Conservation (phyloP, 1,140 invertebrate species). For the Drosophila erecta region DNA sequence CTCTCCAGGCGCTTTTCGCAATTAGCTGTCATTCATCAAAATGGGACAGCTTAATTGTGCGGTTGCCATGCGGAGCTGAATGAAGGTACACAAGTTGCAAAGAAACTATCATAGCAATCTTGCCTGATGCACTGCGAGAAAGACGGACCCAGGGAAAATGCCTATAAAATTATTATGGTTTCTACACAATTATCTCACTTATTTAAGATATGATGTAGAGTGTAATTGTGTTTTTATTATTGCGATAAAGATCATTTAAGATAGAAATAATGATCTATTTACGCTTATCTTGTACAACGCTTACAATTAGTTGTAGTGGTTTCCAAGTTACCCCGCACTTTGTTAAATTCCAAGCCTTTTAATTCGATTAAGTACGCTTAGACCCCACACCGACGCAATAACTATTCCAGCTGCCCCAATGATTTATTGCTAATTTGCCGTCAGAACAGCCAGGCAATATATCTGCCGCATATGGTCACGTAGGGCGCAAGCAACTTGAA, state of each 20-base stretch:
- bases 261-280: too few species aligned
- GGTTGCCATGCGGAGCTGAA: conserved; percentile 3
- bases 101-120: not conserved
- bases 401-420: conserved; percentile 6
- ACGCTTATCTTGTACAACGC: too few species aligned
- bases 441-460: conserved; percentile 18
- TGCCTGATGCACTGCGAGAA: not conserved
- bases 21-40: conserved; percentile 76
- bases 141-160: too few species aligned
- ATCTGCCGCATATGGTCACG: conserved; percentile 46
- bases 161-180: too few species aligned
- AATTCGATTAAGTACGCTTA: conserved; percentile 4
- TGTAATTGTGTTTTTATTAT: too few species aligned
- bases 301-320: too few species aligned
- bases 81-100: conserved; percentile 2
- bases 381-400: conserved; percentile 6
- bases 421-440: conserved; percentile 33
- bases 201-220: not conserved
- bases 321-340: too few species aligned
- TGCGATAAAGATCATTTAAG: too few species aligned
- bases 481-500: conserved; percentile 39
- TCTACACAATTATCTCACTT: too few species aligned
- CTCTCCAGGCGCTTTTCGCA: conserved; percentile 56
- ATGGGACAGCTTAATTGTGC: conserved; percentile 36
- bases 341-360: not conserved